phyloP scores from a whole-genome alignment of 2,888 invertebrate genomes.

The Cylindroiulus punctatus region DNA sequence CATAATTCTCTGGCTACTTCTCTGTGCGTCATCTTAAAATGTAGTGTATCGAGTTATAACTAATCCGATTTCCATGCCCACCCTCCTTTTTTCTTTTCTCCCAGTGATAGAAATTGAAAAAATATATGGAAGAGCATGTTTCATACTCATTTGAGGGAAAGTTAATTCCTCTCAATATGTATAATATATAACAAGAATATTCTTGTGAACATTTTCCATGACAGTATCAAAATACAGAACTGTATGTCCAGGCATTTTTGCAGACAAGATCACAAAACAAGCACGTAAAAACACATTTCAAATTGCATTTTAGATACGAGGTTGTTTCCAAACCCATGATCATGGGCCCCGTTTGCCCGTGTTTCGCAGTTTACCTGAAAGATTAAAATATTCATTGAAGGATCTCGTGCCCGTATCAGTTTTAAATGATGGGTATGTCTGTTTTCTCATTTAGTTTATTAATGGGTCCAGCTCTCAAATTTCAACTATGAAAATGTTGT shows the following conservation, averaged over 20 bases:
- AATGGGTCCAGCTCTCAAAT: neutral
- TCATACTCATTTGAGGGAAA: too few relatives aligned
- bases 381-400: conserved; percentile 48
- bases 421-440: conserved; percentile 46
- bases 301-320: conserved; percentile 31
- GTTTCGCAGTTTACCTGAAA: conserved; percentile 13
- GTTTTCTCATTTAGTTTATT: neutral
- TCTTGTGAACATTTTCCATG: too few relatives aligned
- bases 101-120: neutral
- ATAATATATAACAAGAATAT: too few relatives aligned
- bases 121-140: too few relatives aligned
- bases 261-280: too few relatives aligned
- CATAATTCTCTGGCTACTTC: neutral
- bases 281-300: neutral
- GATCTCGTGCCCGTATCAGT: neutral
- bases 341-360: neutral
- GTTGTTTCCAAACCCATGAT: conserved; percentile 30
- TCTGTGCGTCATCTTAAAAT: neutral
- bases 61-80: neutral
- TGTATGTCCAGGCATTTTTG: too few relatives aligned
- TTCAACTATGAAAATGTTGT: conserved; percentile 49
- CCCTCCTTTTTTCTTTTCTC: neutral
- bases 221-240: too few relatives aligned
- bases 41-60: neutral
- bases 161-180: too few relatives aligned